phyloP scores from a whole-genome alignment of 2,113 vertebrate species.

The Cricetomys ansorgei region DNA sequence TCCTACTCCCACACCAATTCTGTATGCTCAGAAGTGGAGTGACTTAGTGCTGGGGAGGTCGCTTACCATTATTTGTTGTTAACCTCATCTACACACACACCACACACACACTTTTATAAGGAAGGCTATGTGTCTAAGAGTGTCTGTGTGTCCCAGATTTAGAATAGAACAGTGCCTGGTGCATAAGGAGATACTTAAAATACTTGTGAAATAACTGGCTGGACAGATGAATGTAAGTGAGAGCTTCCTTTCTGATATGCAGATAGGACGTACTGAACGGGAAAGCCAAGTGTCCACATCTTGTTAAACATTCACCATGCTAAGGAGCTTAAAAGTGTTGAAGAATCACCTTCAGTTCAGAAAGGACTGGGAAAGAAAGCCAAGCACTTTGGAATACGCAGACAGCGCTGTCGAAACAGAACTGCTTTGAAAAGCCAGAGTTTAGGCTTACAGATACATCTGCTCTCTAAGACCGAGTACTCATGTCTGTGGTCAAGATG shows the following conservation, averaged over 20 bases:
- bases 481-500: not conserved
- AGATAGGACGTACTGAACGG: not conserved
- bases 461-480: not conserved
- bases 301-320: not conserved
- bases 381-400: not conserved
- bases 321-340: not conserved
- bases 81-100: too few relatives aligned
- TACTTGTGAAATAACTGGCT: not conserved
- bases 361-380: not conserved
- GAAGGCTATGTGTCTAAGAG: not conserved
- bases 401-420: not conserved
- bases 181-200: not conserved
- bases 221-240: not conserved
- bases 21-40: not conserved
- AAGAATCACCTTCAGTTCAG: not conserved
- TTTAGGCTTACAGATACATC: not conserved
- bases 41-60: not conserved
- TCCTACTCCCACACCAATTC: accelerated
- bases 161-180: too few relatives aligned
- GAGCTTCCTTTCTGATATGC: too few relatives aligned
- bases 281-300: not conserved
- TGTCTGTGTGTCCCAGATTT: not conserved
- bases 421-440: not conserved
- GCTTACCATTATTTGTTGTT: not conserved
- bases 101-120: not conserved